Evolutionary conservation across 2,888 invertebrate genomes (phyloP), one percentile per base, ranked within the genome.

Genomic region (Gonocerus acuteangulatus): DNA sequence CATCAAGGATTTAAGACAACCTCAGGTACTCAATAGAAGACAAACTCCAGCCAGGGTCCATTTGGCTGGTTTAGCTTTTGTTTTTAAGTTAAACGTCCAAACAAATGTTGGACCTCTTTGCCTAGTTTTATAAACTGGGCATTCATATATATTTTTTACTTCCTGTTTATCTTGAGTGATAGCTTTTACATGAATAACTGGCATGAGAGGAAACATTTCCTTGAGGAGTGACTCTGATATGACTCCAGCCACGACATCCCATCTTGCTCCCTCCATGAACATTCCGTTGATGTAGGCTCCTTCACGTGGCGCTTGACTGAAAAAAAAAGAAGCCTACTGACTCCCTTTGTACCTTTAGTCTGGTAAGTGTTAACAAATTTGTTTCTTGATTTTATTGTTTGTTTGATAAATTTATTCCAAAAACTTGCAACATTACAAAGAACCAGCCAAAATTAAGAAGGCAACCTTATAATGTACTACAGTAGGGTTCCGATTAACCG

Each of bases 1-100:
- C n/a, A 27, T 27, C 27, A 9, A 9, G 9, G 27, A 27, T 9
- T 9, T 27, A 6, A 27, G 4, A n/a, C 39, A 3, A 4, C 15
- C 39, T 64, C 65, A 94, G 66, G 88, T 84, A 72, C 93, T 92
- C 49, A 96, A 79, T 51, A 96, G 76, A 44, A 96, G 80, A 2
- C 94, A 93, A 0, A 95, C 95, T 2, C 96, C 95, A 2, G 89
- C 95, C 47, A 96, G 78, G 6, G 90, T 86, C 95, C 95, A 96
- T 71, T 91, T 91, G 0, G 90, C 84, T 0, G 94, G 82, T 68
- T 86, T 89, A 70, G 93, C 91, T 72, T 84, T 89, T 13, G 89
- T 90, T 77, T 87, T 89, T 63, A 96, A 77, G 74, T 93, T 93
- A 73, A 96, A 95, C 0, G 94, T 94, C 95, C 95, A 95, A 11